Percentiles rank a stretch among this genome's conserved stretches.
Evolutionary conservation across 1,140 invertebrate species (phyloP).

Genomic region (Cecropterus lyciades): DNA sequence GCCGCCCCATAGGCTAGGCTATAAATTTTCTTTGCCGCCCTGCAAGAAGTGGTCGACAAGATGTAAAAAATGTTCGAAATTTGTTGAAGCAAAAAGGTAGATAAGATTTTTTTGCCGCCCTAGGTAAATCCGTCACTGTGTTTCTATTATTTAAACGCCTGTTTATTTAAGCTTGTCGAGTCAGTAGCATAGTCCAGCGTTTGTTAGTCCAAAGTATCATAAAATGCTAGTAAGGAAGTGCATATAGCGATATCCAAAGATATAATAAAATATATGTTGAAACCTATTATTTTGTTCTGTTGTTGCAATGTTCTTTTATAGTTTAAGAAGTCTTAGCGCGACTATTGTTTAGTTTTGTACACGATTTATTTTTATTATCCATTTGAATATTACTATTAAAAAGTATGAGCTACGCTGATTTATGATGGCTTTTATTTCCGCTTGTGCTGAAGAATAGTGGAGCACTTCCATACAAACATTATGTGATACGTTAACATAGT

Average conservation of each 20-base stretch:
- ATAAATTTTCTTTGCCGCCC: too few species aligned
- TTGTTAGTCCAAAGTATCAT: conserved; percentile 49
- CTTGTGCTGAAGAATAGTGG: conserved; percentile 85
- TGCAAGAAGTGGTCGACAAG: too few species aligned
- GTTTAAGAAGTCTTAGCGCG: conserved; percentile 31
- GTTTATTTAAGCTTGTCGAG: conserved; percentile 5
- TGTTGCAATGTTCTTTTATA: conserved; percentile 24
- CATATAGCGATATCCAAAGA: conserved; percentile 55
- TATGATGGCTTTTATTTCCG: conserved; percentile 55
- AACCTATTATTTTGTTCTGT: conserved; percentile 6
- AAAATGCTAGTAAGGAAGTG: conserved; percentile 68
- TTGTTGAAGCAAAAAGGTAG: too few species aligned
- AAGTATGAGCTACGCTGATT: conserved; percentile 42
- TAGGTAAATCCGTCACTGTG: too few species aligned
- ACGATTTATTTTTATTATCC: conserved; percentile 38
- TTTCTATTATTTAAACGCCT: too few species aligned
- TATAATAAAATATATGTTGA: conserved; percentile 4
- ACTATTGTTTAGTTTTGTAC: conserved; percentile 40
- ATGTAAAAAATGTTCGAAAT: too few species aligned
- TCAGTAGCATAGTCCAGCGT: conserved; percentile 5
- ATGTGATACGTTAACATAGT: conserved; percentile 55
- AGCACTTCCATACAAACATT: conserved; percentile 80
- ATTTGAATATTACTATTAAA: conserved; percentile 60
- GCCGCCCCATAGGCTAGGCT: too few species aligned
- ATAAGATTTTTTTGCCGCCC: too few species aligned